These are phyloP conservation scores for Rhabditoides inermis DNA, from an alignment of 2,888 invertebrate genomes.

Conservation along the genomic window DNA sequence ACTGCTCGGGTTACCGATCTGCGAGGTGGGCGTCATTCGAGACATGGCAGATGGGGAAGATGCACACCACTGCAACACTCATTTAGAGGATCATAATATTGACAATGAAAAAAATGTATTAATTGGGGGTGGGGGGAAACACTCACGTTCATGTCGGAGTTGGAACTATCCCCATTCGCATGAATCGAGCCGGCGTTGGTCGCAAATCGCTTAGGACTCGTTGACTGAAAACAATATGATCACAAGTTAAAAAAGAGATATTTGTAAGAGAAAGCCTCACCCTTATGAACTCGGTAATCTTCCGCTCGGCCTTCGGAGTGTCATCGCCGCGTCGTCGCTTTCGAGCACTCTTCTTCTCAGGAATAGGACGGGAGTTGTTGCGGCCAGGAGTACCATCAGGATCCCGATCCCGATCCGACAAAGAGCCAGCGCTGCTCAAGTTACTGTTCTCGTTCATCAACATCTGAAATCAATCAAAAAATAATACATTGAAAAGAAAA, in stretches of 20 bases:
- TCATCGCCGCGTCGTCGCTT: constrained; percentile 23
- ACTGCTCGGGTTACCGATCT: no score
- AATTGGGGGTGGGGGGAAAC: neutral
- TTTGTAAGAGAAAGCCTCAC: neutral
- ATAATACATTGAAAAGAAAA: no score
- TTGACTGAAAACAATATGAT: neutral
- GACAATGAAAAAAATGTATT: neutral
- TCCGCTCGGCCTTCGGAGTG: constrained; percentile 30
- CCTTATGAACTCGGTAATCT: constrained; percentile 31
- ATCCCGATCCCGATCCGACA: constrained; percentile 27
- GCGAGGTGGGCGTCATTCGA: constrained; percentile 19
- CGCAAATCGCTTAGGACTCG: constrained; percentile 8
- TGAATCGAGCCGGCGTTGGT: neutral
- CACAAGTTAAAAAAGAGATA: neutral
- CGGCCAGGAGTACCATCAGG: constrained; percentile 15
- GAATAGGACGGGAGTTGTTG: no score
- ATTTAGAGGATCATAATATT: neutral
- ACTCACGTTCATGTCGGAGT: constrained; percentile 5
- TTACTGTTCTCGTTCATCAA: constrained; percentile 32
- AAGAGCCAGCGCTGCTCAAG: constrained; percentile 33
- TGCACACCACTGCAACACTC: constrained; percentile 12
- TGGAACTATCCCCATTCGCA: constrained; percentile 4
- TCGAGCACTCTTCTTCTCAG: constrained; percentile 23
- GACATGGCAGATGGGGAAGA: constrained; percentile 12
- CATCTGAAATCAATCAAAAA: no score